Evolutionary conservation across 2,113 vertebrate genomes (phyloP), one percentile per base, ranked within the genome.

Genomic region (Brienomyrus brachyistius): DNA sequence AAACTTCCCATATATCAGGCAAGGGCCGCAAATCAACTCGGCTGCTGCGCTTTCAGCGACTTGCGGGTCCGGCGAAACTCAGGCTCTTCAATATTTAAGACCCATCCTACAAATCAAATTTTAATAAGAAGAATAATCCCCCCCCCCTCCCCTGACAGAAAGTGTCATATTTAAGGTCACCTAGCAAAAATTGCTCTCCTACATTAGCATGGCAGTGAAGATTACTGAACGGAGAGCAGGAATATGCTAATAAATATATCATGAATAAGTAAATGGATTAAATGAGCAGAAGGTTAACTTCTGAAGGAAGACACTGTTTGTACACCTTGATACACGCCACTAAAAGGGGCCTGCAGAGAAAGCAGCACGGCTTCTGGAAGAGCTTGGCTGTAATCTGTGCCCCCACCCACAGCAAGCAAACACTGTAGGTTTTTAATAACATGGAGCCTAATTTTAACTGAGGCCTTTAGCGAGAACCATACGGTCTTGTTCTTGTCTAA

Each of bases 71-170:
- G 62, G 45, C n/a, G 23, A 74, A 70, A 74, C 23, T 19, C 43
- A 74, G 50, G 8, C 56, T 66, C 87, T 88, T 88, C 87, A 88
- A 74, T 88, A 88, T 88, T 74, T 74, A 50, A 47, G 43, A 62
- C 87, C 87, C 43, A 27, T 74, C 43, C 87, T 50, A 74, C 87
- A 88, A 88, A 88, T 88, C 87, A 88, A 88, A 88, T 31, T 74
- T 74, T 88, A 88, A 88, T 88, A 88, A 88, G 56, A 45, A 66
- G 9, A 62, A 48, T 74, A 62, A 88, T 59, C 40, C 19, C 50
- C 56, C 54, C 85, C 48, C 31, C 51, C 19, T 56, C 19, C 35
- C 54, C 56, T 43, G 27, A 21, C 31, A 66, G 43, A 74, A 88
- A 88, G 54, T 88, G 62, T 45, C 62, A 88, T 50, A 27, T 88